Evolutionary conservation across 2,113 vertebrate genomes (phyloP), one percentile per base, ranked within the genome.

Genomic region (Cynoglossus semilaevis): DNA sequence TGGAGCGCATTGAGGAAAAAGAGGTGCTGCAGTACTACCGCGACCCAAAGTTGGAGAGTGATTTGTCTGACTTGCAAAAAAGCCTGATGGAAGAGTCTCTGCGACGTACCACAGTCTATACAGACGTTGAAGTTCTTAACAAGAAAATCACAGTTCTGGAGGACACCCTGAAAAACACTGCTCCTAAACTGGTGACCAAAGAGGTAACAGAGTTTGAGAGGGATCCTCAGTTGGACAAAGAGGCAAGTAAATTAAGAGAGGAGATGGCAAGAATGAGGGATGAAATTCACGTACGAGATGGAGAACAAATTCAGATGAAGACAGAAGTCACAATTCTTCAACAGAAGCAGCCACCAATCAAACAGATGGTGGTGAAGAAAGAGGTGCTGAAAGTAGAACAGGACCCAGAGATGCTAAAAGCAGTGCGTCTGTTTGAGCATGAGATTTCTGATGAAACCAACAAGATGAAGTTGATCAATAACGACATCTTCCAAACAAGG

Each of bases 151-250:
- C 77, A 1, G 82, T 71, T 54, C 48, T 94, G 62, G 93, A 94
- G 64, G 88, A 79, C 0, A 86, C 88, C 52, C 70, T 88, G 34
- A 93, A 90, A 51, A 85, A 74, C 0, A 2, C 63, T 8, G 74
- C 90, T 69, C 88, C 93, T 16, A 94, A 95, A 61, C 86, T 98
- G 38, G 85, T 96, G 72, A 98, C 94, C 51, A 98, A 94, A 85
- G 97, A 98, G 79, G 91, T 99, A 74, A 98, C 95, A 5, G 92
- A 95, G 61, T 93, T 94, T 38, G 95, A 99, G 87, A 94, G 78
- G 82, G 95, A 97, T 77, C 93, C 95, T 7, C 82, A 87, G 67
- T 75, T 99, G 60, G 95, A 95, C 2, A 67, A 81, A 9, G 91
- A 98, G 58, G 94, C 92, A 1, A 74, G 71, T 14, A 91, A 82